phyloP scores from a whole-genome alignment of 2,797 vertebrate genomes.

The Coregonus sp. region DNA sequence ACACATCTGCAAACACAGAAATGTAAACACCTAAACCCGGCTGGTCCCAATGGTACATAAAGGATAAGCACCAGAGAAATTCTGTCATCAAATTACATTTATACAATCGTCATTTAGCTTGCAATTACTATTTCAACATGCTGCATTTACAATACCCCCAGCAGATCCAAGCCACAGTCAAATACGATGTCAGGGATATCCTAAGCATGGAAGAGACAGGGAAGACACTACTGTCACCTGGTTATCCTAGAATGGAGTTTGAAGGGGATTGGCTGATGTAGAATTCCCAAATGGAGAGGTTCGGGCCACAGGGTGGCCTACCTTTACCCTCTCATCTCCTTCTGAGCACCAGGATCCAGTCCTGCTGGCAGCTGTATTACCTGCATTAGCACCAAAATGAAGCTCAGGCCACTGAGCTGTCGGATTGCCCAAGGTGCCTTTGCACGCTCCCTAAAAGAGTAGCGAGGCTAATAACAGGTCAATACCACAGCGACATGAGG shows the following conservation, averaged over 20 bases:
- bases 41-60: neutral
- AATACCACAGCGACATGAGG: constrained; percentile 47
- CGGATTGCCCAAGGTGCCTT: constrained; percentile 42
- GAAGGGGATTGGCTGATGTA: neutral
- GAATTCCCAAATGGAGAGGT: neutral
- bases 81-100: neutral
- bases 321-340: constrained; percentile 4
- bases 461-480: constrained; percentile 61
- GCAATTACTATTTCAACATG: neutral
- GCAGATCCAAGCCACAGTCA: neutral
- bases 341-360: constrained; percentile 9
- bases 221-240: neutral
- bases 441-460: constrained; percentile 33
- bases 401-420: constrained; percentile 42
- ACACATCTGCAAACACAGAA: neutral
- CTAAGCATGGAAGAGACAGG: neutral
- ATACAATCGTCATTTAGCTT: neutral
- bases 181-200: neutral
- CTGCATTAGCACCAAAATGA: constrained; percentile 3
- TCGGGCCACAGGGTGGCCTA: neutral
- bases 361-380: constrained; percentile 27
- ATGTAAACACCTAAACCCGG: neutral
- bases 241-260: neutral
- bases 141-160: neutral
- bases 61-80: neutral